These are phyloP conservation scores for Pterocles burchelli DNA, from an alignment of 2,113 vertebrate genomes.

Conservation along the genomic window DNA sequence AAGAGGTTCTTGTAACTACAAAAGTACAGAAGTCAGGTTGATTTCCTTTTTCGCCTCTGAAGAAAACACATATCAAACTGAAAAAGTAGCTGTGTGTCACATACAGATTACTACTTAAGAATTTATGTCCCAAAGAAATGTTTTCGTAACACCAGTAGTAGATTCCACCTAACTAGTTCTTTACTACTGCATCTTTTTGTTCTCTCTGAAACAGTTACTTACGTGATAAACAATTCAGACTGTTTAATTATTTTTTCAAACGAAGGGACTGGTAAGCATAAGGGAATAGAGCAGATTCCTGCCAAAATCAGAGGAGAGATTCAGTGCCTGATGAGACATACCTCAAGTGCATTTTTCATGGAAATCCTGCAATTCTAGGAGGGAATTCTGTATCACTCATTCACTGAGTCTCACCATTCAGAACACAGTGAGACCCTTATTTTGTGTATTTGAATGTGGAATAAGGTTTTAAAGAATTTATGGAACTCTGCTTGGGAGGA, in stretches of 20 bases:
- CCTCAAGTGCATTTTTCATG: background rate
- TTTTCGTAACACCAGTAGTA: background rate
- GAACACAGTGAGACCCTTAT: background rate
- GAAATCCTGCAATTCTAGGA: background rate
- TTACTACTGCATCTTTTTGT: background rate
- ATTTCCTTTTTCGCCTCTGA: background rate
- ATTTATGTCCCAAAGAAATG: background rate
- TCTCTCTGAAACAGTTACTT: background rate
- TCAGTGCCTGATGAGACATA: background rate
- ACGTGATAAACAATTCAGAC: background rate
- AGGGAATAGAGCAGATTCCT: background rate
- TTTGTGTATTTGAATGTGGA: background rate
- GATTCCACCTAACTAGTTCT: background rate
- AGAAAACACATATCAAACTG: background rate
- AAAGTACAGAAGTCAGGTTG: background rate
- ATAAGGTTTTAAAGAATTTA: background rate
- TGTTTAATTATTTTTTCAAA: background rate
- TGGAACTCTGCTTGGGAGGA: background rate
- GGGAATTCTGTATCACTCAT: background rate
- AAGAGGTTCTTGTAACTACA: background rate
- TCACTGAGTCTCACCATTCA: background rate
- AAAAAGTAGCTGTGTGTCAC: background rate
- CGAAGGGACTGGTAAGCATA: background rate
- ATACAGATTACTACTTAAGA: background rate
- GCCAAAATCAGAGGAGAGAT: background rate